phyloP scores from a whole-genome alignment of 2,113 vertebrate species.

The Empidonax alnorum region DNA sequence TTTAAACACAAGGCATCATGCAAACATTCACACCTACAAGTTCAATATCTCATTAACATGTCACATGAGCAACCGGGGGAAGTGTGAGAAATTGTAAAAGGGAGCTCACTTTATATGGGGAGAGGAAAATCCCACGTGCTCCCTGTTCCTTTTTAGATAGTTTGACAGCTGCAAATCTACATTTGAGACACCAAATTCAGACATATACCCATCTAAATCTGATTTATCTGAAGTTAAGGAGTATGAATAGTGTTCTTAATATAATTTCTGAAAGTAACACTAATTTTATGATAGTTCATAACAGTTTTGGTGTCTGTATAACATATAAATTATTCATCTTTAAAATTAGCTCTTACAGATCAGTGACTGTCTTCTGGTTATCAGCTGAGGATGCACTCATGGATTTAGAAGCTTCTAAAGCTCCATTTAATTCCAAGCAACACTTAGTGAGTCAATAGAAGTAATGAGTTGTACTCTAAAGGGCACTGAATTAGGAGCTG shows the following conservation, averaged over 20 bases:
- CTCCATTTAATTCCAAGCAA: background rate
- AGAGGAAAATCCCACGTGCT: background rate
- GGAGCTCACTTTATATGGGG: background rate
- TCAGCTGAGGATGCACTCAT: background rate
- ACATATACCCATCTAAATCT: background rate
- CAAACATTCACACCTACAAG: background rate
- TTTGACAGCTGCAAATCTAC: background rate
- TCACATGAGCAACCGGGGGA: background rate
- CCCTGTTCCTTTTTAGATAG: background rate
- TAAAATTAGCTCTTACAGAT: background rate
- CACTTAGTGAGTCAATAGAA: background rate
- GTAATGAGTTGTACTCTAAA: background rate
- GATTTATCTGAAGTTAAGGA: background rate
- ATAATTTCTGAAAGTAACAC: background rate
- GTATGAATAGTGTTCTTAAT: background rate
- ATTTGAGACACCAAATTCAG: background rate
- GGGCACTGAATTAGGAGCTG: background rate
- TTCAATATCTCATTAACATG: background rate
- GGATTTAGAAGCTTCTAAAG: background rate
- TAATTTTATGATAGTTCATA: background rate
- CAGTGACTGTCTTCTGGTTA: background rate
- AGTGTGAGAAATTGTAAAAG: background rate
- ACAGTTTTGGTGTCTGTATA: background rate
- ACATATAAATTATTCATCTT: background rate
- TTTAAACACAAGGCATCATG: rapidly evolving